Base-by-base conservation (phyloP, 2,797 vertebrate genomes). In the Myotis daubentonii region DNA sequence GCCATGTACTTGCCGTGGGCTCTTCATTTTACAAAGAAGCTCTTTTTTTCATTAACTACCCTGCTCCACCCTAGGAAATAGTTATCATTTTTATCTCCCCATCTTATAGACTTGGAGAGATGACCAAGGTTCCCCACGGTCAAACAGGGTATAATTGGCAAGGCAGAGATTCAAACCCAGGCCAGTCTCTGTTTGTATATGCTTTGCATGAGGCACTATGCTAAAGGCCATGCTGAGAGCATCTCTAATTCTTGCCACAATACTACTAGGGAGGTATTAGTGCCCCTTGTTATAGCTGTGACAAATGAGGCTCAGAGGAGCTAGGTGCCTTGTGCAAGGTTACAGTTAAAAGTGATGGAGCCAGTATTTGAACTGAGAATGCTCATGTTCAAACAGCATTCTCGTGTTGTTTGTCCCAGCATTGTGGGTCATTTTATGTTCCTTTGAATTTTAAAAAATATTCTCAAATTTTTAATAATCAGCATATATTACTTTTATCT, bases 241-340 rank as follows among this genome's bases (percentile, higher is more conserved):
- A 53, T 22, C 68, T 62, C 75, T 82, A 80, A 84, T 83, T 89
- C 81, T 89, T 70, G 53, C 81, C 38, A 53, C 15, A 65, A 10
- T 11, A 70, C 38, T 62, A 53, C n/a, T 44, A 87, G 76, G 83
- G 44, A 65, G 49, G n/a, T 38, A 22, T 68, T n/a, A 38, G 10
- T 12, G 16, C 70, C 36, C 25, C n/a, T 47, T 88, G 41, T 89
- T 20, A 53, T 19, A 95, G 68, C n/a, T 28, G 20, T 81, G 89
- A 94, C 51, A 84, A 81, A 91, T 78, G 92, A 91, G 47, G 51
- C 72, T 87, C 68, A 51, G 84, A 91, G 60, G 75, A 89, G 51
- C 49, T 88, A 28, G 89, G 28, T 20, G 72, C 80, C 55, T 81
- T 44, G 47, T 44, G 30, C 47, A 55, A 81, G 72, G 72, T 71